Evolutionary conservation across 2,797 vertebrate genomes (phyloP).

Genomic region (Sebastes nivosus): DNA sequence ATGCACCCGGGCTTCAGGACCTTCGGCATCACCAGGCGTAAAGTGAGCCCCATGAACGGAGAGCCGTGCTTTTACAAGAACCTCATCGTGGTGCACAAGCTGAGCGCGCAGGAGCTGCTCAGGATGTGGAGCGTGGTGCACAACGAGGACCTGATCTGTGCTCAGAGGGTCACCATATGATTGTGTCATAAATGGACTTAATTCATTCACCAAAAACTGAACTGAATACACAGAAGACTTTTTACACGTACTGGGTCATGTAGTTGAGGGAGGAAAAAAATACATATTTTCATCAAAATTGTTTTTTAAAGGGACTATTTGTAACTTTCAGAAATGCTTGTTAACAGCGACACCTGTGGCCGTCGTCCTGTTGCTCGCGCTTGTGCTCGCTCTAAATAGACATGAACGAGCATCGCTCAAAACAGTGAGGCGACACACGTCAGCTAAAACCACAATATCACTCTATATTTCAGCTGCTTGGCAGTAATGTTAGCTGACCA

Average conservation of each 20-base stretch:
- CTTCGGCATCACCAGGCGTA: slow-evolving; percentile 80
- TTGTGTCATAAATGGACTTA: not conserved
- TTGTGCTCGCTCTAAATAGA: too few species aligned
- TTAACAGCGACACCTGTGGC: too few species aligned
- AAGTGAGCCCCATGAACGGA: slow-evolving; percentile 80
- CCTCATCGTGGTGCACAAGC: slow-evolving; percentile 89
- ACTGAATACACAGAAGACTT: not conserved
- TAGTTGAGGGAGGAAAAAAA: too few species aligned
- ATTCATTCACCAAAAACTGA: not conserved
- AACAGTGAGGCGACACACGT: too few species aligned
- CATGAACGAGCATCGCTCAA: too few species aligned
- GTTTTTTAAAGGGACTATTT: not conserved
- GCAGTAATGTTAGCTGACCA: too few species aligned
- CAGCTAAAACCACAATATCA: too few species aligned
- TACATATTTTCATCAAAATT: not conserved
- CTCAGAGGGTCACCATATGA: slow-evolving; percentile 65
- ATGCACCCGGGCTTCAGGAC: slow-evolving; percentile 86
- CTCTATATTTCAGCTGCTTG: too few species aligned
- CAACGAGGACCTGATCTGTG: slow-evolving; percentile 75
- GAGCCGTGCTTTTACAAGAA: slow-evolving; percentile 88
- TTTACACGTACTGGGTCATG: not conserved
- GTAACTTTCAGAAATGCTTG: too few species aligned
- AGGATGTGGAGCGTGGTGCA: slow-evolving; percentile 86
- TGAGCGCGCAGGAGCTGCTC: slow-evolving; percentile 83
- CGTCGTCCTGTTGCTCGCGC: too few species aligned